Conservation (phyloP, 2,888 invertebrate genomes). For the Drosophila pseudotalamancana region DNA sequence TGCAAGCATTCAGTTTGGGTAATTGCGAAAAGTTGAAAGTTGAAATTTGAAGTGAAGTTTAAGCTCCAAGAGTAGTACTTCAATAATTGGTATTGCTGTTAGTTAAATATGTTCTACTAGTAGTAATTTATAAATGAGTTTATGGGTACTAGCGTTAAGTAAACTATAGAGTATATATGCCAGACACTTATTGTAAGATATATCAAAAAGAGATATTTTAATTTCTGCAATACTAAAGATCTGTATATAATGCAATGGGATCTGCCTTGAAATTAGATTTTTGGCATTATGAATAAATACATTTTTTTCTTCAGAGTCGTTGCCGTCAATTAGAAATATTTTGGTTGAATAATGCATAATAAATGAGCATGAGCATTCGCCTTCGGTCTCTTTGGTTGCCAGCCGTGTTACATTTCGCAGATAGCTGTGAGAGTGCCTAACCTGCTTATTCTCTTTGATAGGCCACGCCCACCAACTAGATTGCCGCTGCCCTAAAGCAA, state of each 20-base stretch:
- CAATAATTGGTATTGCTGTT: not conserved
- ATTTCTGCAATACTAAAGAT: no score
- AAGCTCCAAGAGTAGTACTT: not conserved
- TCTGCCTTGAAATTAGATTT: not conserved
- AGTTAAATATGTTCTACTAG: not conserved
- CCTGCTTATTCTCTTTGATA: conserved; percentile 4
- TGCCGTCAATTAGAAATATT: conserved; percentile 13
- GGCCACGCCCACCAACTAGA: not conserved
- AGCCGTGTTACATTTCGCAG: conserved; percentile 19
- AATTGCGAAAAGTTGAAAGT: conserved; percentile 28
- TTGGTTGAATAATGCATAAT: conserved; percentile 8
- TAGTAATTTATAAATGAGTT: no score
- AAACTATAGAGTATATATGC: no score
- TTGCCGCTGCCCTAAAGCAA: conserved; percentile 43
- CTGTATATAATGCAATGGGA: no score
- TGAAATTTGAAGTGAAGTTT: conserved; percentile 8
- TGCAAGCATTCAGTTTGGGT: conserved; percentile 4
- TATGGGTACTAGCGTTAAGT: no score
- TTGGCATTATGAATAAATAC: no score
- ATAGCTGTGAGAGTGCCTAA: conserved; percentile 6
- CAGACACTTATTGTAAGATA: no score
- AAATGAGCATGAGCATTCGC: conserved; percentile 3
- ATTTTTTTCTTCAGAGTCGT: not conserved
- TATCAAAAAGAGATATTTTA: no score
- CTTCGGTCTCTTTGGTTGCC: not conserved